Percentiles rank a stretch among this genome's conserved stretches.
Evolutionary conservation across 2,113 vertebrate species (phyloP).

Genomic region (Carassius auratus): DNA sequence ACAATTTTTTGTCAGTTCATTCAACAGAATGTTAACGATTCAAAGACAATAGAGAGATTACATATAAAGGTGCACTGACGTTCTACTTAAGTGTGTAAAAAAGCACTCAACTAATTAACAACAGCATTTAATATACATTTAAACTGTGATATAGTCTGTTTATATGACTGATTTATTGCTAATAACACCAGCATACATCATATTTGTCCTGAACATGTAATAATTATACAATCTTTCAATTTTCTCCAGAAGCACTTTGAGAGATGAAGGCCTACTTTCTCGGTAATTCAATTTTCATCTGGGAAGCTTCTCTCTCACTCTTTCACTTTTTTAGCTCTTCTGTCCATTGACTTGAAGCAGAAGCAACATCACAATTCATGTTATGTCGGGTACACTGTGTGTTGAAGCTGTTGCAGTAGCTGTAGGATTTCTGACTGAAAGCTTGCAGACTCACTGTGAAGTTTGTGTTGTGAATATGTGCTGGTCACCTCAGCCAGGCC

Average conservation of each 20-base stretch:
- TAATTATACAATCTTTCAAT: too few species aligned
- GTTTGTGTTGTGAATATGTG: conserved; percentile 24
- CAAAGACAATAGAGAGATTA: too few species aligned
- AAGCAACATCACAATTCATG: conserved; percentile 2
- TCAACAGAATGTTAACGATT: too few species aligned
- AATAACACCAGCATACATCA: too few species aligned
- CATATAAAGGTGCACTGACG: too few species aligned
- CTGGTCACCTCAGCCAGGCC: conserved; percentile 42
- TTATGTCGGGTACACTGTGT: conserved; percentile 20
- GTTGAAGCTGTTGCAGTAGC: conserved; percentile 20
- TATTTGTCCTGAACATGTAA: too few species aligned
- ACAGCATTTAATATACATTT: too few species aligned
- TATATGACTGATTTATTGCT: too few species aligned
- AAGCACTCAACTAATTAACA: too few species aligned
- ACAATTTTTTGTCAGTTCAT: too few species aligned
- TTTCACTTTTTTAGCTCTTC: not conserved
- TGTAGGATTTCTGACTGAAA: conserved; percentile 28
- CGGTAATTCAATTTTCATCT: not conserved
- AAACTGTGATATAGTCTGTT: not conserved
- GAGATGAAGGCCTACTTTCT: not conserved
- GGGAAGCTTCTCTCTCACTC: not conserved
- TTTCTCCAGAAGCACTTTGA: too few species aligned
- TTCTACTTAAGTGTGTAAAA: too few species aligned
- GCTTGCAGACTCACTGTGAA: not conserved
- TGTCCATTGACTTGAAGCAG: not conserved